Base-by-base conservation (phyloP, 2,888 invertebrate species). In the Hipparchia semele region DNA sequence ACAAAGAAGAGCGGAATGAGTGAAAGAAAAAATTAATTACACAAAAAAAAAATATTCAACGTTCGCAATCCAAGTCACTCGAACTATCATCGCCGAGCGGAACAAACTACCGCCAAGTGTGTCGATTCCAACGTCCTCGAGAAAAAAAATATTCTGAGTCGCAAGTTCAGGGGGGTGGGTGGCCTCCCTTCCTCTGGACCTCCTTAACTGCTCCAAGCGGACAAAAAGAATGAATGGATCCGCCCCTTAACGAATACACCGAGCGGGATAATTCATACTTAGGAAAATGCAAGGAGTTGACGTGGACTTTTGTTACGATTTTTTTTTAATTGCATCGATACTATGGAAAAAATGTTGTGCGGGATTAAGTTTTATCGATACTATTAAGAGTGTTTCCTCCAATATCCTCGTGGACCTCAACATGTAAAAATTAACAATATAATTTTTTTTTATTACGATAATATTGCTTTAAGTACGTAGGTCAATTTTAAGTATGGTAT, bases 201-300 rank as follows among this genome's bases (percentile, higher is more conserved):
- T 92, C 93, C 93, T 92, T 94, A 92, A 92, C 91, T 90, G 92
- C 87, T 89, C 83, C 82, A 82, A 87, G 87, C 92, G 93, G 91
- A 92, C 94, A 93, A 94, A 94, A 94, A 93, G 93, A 94, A 93
- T 93, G 93, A 93, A 94, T 93, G 87, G 92, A 93, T 92, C 91
- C 92, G 91, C 93, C 93, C 91, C 94, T 91, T 92, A 92, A 91
- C 93, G 93, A 93, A 91, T 92, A 93, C 92, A 93, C 93, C 93
- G 93, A 92, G 87, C 93, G 92, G 92, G 90, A 93, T 94, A 94
- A 94, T 94, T 94, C 91, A 91, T 93, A 93, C 92, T 93, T 92
- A 92, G 90, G 87, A 90, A 89, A 92, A 86, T 89, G 91, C 87
- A 92, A 92, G 93, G 91, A 93, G 91, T 89, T 92, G 91, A 90